Evolutionary conservation across 2,888 invertebrate genomes (phyloP).

Genomic region (Galerucella pusilla): DNA sequence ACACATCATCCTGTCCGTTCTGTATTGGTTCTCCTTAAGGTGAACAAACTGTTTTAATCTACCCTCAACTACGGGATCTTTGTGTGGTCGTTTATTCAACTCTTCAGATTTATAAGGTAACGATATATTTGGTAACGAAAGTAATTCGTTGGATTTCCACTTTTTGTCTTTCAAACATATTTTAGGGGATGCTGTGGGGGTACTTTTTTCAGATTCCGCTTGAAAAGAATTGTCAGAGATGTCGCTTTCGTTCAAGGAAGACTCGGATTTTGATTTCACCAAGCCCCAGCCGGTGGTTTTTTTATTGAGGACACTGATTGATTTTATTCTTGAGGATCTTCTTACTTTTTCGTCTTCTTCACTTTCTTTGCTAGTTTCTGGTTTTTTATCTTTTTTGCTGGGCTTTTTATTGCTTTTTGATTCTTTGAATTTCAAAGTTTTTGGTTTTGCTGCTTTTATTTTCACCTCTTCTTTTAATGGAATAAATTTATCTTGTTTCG

Average conservation of each 20-base stretch:
- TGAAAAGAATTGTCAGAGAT: conserved; percentile 67
- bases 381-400: conserved; percentile 34
- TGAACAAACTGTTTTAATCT: conserved; percentile 81
- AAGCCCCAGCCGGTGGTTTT: conserved; percentile 75
- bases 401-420: conserved; percentile 25
- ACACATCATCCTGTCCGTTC: conserved; percentile 84
- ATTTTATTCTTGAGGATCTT: conserved; percentile 80
- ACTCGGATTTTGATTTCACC: conserved; percentile 66
- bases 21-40: conserved; percentile 87
- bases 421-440: conserved; percentile 31
- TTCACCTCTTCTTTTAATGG: conserved; percentile 17
- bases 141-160: conserved; percentile 41
- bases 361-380: conserved; percentile 33
- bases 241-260: conserved; percentile 65
- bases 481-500: conserved; percentile 16
- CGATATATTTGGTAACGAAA: conserved; percentile 14
- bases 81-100: conserved; percentile 59
- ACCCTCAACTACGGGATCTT: conserved; percentile 66
- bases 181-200: conserved; percentile 47
- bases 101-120: conserved; percentile 60
- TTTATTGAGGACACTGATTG: conserved; percentile 76
- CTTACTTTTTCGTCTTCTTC: conserved; percentile 65
- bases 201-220: conserved; percentile 49
- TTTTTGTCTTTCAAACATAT: conserved; percentile 40
- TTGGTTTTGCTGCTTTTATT: conserved; percentile 5